These are phyloP conservation scores for Stenolophus ochropezus DNA, from an alignment of 2,888 invertebrate genomes.

Conservation along the genomic window DNA sequence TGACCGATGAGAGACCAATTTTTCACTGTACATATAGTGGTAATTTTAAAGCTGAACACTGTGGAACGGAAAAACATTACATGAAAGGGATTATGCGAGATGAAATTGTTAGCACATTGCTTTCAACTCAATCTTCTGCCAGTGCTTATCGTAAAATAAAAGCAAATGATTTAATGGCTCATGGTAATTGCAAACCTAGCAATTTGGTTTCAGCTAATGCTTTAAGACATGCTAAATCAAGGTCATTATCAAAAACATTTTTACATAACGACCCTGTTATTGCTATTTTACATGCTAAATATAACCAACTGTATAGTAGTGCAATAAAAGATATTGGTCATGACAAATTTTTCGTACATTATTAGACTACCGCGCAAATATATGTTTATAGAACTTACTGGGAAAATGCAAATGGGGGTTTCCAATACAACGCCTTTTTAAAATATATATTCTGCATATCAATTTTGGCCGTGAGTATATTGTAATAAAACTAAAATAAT, in stretches of 20 bases:
- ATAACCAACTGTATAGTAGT: conserved; percentile 48
- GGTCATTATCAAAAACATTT: too few relatives aligned
- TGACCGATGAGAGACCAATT: conserved; percentile 10
- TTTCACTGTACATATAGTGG: conserved; percentile 32
- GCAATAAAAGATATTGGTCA: conserved; percentile 54
- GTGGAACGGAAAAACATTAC: conserved; percentile 6
- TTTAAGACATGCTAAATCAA: neutral
- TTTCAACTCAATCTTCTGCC: conserved; percentile 35
- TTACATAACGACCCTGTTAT: too few relatives aligned
- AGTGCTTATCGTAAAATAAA: conserved; percentile 40
- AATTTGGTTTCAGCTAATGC: conserved; percentile 14
- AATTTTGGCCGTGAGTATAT: too few relatives aligned
- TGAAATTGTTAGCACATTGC: conserved; percentile 24
- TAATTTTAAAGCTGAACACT: conserved; percentile 7
- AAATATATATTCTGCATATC: too few relatives aligned
- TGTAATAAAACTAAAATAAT: too few relatives aligned
- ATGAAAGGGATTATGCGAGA: conserved; percentile 23
- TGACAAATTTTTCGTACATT: conserved; percentile 47
- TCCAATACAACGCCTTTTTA: too few relatives aligned
- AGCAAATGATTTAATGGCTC: conserved; percentile 40
- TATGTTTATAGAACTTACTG: conserved; percentile 44
- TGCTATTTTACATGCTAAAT: neutral
- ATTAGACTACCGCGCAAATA: conserved; percentile 47
- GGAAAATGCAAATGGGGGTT: conserved; percentile 20
- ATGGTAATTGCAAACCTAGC: conserved; percentile 19